A percentile compares a stretch with the other conserved stretches of the same genome.
Conservation (phyloP, 2,113 vertebrate species). For the Mesitornis unicolor region DNA sequence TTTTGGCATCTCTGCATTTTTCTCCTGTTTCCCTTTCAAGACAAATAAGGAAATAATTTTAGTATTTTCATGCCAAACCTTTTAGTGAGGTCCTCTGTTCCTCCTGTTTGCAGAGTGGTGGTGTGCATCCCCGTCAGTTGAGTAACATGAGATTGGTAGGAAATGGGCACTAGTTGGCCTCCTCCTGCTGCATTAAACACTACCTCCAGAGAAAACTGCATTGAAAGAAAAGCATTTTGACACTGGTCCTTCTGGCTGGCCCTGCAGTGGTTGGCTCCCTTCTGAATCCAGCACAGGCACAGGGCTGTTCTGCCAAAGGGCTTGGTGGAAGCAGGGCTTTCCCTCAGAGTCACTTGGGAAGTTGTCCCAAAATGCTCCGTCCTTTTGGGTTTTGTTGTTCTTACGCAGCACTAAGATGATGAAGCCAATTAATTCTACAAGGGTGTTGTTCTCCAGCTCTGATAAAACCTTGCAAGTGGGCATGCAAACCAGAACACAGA, state of each 20-base stretch:
- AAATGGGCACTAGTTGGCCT: neutral
- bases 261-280: fast-evolving
- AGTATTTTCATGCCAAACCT: slow-evolving; percentile 19
- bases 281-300: neutral
- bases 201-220: neutral
- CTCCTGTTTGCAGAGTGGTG: neutral
- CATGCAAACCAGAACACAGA: neutral
- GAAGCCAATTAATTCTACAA: neutral
- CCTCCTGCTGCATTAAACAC: neutral
- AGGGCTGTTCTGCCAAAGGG: neutral
- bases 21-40: slow-evolving; percentile 61
- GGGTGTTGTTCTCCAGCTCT: neutral
- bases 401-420: neutral
- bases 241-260: neutral
- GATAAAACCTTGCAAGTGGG: neutral
- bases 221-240: neutral
- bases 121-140: neutral
- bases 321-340: neutral
- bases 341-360: neutral
- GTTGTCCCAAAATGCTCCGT: neutral
- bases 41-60: slow-evolving; percentile 25
- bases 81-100: slow-evolving; percentile 26
- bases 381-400: neutral
- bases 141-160: neutral
- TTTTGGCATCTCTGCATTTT: slow-evolving; percentile 52